Conservation (phyloP, 1,140 invertebrate species). For the Drosophila ogumai region DNA sequence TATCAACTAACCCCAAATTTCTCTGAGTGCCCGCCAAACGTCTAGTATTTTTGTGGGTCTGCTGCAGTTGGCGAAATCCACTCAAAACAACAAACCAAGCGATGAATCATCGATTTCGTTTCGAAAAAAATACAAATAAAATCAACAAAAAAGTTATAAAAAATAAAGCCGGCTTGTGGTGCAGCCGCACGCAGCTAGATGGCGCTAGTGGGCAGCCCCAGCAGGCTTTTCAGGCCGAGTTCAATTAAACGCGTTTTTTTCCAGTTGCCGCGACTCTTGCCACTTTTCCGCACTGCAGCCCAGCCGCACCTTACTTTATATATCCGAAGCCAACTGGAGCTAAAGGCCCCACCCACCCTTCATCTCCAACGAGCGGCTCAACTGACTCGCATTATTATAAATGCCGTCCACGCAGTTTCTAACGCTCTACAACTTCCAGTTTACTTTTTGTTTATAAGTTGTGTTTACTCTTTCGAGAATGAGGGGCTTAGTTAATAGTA, state of each 20-base stretch:
- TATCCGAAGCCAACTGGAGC: constrained; percentile 48
- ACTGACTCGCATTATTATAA: constrained; percentile 73
- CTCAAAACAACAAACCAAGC: constrained; percentile 74
- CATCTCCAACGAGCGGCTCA: constrained; percentile 9
- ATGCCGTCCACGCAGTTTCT: constrained; percentile 81
- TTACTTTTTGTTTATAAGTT: constrained; percentile 42
- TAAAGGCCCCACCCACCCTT: constrained; percentile 34
- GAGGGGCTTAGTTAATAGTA: background rate
- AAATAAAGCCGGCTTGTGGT: constrained; percentile 62
- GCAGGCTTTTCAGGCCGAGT: constrained; percentile 34
- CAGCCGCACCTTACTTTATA: constrained; percentile 77
- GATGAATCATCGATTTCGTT: constrained; percentile 76
- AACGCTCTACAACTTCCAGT: constrained; percentile 72
- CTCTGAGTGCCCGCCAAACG: constrained; percentile 46
- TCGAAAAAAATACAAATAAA: constrained; percentile 29
- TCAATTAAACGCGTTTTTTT: constrained; percentile 79
- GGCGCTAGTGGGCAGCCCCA: constrained; percentile 74
- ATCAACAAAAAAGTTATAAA: constrained; percentile 37
- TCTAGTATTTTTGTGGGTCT: constrained; percentile 65
- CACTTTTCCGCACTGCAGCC: constrained; percentile 62
- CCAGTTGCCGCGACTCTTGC: constrained; percentile 47
- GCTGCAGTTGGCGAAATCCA: constrained; percentile 59
- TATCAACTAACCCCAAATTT: background rate
- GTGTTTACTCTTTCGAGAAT: constrained; percentile 11
- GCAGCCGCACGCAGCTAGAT: constrained; percentile 74